Base-by-base conservation (phyloP, 2,797 vertebrate genomes). In the Holocentrus rufus region DNA sequence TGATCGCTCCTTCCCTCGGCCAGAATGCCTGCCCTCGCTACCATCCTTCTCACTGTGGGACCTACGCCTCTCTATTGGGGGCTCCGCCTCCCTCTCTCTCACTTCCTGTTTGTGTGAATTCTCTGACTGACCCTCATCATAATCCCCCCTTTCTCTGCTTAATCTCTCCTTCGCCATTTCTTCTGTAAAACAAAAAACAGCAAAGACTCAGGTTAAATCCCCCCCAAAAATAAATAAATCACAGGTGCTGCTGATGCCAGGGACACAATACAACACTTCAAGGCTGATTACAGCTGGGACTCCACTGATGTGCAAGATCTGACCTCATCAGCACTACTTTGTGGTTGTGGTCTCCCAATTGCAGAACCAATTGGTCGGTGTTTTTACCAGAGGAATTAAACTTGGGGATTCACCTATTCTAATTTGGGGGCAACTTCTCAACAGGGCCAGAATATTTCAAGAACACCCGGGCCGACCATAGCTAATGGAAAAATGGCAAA, bases 61-160 rank as follows among this genome's bases (percentile, higher is more conserved):
- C 92, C 95, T 96, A 91, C 96, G 97, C 90, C 96, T 96, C 87
- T 98, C 97, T 88, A 90, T 90, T 80, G 93, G 81, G 87, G 90
- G 81, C 92, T 98, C 97, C 74, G 90, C 93, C 81, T 97, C 96
- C 76, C 91, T 94, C 86, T 97, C 96, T 86, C 95, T 98, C 74
- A 92, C 89, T 93, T 98, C 96, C 91, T 96, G 94, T 75, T 94
- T 94, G 83, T 95, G 92, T 68, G 85, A 92, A 89, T 92, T 95
- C 81, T 92, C 95, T 89, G 92, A 93, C 92, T 95, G 95, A 57
- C 95, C 94, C 90, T 95, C 96, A 87, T 92, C 96, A 91, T 95
- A 95, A 88, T 96, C 95, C 90, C 92, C 95, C 87, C 93, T 95
- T 84, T 99, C 97, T 93, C 95, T 97, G 89, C 91, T 93, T 90